These are phyloP conservation scores for Phytoseiulus persimilis DNA, from an alignment of 2,888 invertebrate genomes.

Conservation along the genomic window DNA sequence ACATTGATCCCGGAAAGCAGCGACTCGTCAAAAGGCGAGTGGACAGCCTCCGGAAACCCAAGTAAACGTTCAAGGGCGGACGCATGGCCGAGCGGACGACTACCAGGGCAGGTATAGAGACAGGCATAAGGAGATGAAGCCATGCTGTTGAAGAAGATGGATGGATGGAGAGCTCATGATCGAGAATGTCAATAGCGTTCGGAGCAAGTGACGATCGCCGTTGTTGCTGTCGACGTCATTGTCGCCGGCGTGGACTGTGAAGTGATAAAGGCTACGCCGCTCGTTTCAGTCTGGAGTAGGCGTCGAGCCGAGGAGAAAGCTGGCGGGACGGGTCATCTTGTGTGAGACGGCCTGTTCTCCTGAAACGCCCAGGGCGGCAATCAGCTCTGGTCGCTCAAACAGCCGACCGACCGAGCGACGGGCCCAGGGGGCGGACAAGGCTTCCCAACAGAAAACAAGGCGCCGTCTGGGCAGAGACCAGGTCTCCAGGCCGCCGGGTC, in stretches of 20 bases:
- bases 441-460: background rate
- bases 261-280: background rate
- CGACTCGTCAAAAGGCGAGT: background rate
- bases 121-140: too few relatives aligned
- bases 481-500: too few relatives aligned
- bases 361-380: background rate
- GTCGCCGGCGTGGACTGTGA: background rate
- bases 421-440: background rate
- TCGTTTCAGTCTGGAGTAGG: background rate
- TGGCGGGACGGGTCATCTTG: background rate
- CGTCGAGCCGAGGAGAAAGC: background rate
- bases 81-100: too few relatives aligned
- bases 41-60: background rate
- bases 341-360: background rate
- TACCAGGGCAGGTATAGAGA: too few relatives aligned
- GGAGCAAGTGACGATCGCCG: background rate
- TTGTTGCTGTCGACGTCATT: background rate
- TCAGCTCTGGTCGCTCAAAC: background rate
- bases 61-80: too few relatives aligned
- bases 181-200: background rate
- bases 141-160: background rate
- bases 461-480: too few relatives aligned
- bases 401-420: background rate
- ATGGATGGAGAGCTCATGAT: background rate
- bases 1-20: background rate